Conservation (phyloP, 2,113 vertebrate species). For the Salvator merianae region DNA sequence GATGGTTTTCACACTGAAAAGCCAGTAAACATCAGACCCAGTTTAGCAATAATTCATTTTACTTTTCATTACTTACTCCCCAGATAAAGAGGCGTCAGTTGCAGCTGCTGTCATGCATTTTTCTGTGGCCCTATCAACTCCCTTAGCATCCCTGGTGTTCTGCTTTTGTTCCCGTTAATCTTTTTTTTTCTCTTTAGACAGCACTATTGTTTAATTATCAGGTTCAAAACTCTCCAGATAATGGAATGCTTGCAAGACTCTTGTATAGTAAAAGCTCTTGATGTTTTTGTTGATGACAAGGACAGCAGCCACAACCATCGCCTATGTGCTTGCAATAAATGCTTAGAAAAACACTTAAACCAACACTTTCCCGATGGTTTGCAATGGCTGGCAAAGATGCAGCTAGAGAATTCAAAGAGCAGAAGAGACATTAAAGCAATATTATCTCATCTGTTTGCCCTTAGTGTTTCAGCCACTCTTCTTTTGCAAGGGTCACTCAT, state of each 20-base stretch:
- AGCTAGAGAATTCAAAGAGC: neutral
- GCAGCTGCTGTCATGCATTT: neutral
- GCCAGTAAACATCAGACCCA: neutral
- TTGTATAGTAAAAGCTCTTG: neutral
- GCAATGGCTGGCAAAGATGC: neutral
- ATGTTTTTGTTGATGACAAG: neutral
- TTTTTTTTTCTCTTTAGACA: neutral
- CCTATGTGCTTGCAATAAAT: neutral
- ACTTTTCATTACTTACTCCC: neutral
- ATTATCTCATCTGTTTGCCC: neutral
- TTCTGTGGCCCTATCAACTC: neutral
- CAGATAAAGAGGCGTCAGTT: no score
- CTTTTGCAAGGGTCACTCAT: neutral
- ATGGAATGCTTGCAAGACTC: neutral
- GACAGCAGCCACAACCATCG: neutral
- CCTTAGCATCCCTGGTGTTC: neutral
- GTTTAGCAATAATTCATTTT: neutral
- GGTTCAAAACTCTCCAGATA: neutral
- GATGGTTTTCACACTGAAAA: neutral
- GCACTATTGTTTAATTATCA: neutral
- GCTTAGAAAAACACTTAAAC: neutral
- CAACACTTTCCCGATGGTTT: neutral
- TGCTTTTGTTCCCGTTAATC: no score
- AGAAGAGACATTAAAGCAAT: no score
- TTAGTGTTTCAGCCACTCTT: neutral